A percentile compares a stretch with the other conserved stretches of the same genome.
These are phyloP conservation scores for Nemotelus pantherinus DNA, from an alignment of 2,888 invertebrate species.

Conservation along the genomic window DNA sequence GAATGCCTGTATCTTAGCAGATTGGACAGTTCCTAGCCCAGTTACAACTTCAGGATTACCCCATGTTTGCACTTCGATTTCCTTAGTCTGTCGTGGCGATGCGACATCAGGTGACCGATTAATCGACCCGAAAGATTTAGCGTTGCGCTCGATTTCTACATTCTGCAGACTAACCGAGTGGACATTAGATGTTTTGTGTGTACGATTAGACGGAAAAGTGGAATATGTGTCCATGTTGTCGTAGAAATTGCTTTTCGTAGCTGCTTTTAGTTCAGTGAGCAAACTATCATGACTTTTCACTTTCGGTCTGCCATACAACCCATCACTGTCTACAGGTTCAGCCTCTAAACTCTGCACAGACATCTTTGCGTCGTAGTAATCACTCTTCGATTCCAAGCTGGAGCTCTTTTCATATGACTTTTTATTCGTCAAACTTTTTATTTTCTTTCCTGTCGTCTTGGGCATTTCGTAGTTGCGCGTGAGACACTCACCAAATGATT, in stretches of 20 bases:
- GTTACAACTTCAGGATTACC: constrained; percentile 57
- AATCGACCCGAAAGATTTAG: constrained; percentile 59
- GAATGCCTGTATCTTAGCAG: constrained; percentile 64
- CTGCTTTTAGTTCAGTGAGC: constrained; percentile 66
- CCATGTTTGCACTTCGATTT: constrained; percentile 61
- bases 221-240: constrained; percentile 72
- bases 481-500: constrained; percentile 61
- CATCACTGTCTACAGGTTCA: constrained; percentile 55
- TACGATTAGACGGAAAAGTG: constrained; percentile 70
- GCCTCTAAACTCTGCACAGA: constrained; percentile 55
- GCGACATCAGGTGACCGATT: constrained; percentile 60
- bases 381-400: constrained; percentile 76
- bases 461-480: constrained; percentile 66
- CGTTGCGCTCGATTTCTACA: constrained; percentile 74
- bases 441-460: constrained; percentile 64
- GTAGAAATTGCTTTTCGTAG: constrained; percentile 64
- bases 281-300: constrained; percentile 71
- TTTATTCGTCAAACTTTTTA: constrained; percentile 60
- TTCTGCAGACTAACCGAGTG: constrained; percentile 77
- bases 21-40: constrained; percentile 60
- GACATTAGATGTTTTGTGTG: constrained; percentile 70
- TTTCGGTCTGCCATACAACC: constrained; percentile 60
- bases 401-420: constrained; percentile 70
- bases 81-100: constrained; percentile 57
- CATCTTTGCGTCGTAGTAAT: constrained; percentile 74